Percentiles rank a stretch among this genome's conserved stretches.
These are phyloP conservation scores for Diplodus sargus DNA, from an alignment of 2,797 vertebrate genomes.

Conservation along the genomic window DNA sequence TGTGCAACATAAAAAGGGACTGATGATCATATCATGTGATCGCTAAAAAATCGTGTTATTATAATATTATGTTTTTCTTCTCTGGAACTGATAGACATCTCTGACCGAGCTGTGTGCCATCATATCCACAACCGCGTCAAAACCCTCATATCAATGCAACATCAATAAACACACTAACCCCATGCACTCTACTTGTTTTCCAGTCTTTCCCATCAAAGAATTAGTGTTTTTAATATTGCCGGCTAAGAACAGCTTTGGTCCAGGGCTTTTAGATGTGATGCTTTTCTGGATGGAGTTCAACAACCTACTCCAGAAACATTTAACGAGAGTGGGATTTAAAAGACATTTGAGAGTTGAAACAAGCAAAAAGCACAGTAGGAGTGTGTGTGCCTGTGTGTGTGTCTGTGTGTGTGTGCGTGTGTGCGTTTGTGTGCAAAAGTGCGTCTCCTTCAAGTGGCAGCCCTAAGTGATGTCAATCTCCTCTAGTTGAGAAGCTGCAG, in stretches of 20 bases:
- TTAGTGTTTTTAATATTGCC: conserved; percentile 24
- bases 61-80: neutral
- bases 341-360: conserved; percentile 40
- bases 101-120: neutral
- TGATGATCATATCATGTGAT: too few relatives aligned
- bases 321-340: conserved; percentile 46
- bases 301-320: conserved; percentile 60
- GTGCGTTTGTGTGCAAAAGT: conserved; percentile 1
- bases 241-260: conserved; percentile 21
- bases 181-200: conserved; percentile 15
- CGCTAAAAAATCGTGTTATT: neutral
- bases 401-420: conserved; percentile 1
- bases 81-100: conserved; percentile 1
- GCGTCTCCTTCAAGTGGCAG: conserved; percentile 34
- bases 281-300: conserved; percentile 37
- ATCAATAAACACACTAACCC: conserved; percentile 46
- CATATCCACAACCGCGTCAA: conserved; percentile 9
- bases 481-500: conserved; percentile 52
- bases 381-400: neutral
- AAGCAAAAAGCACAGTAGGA: conserved; percentile 15
- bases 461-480: conserved; percentile 42
- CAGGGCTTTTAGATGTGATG: conserved; percentile 28
- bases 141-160: neutral
- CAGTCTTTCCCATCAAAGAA: conserved; percentile 25
- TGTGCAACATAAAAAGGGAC: too few relatives aligned